phyloP scores from a whole-genome alignment of 1,140 invertebrate species.

The Kradibia gibbosae region DNA sequence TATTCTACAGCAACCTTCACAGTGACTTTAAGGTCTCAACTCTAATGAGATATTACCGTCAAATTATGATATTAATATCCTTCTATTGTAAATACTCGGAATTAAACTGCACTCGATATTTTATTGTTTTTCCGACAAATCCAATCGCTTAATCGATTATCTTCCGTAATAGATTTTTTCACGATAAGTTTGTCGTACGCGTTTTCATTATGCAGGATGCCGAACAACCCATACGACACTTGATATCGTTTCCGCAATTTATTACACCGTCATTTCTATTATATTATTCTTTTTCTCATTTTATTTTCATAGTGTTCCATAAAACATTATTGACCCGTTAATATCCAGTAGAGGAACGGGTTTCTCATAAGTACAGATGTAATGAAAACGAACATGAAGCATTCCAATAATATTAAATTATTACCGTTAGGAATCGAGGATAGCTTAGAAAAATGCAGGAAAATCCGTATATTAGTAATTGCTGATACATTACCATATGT shows the following conservation, averaged over 20 bases:
- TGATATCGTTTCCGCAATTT: neutral
- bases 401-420: neutral
- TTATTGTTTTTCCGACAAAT: neutral
- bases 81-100: neutral
- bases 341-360: neutral
- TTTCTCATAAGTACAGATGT: neutral
- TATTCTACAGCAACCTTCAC: neutral
- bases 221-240: no score
- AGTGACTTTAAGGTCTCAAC: neutral
- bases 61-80: neutral
- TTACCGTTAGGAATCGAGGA: neutral
- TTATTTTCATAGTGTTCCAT: neutral
- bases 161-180: no score
- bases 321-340: neutral
- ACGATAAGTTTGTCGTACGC: no score
- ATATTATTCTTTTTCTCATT: neutral
- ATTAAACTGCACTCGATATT: neutral
- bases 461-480: neutral
- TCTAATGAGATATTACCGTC: neutral
- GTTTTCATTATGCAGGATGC: no score
- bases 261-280: neutral
- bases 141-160: no score
- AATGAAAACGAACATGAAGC: neutral
- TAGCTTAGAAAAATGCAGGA: neutral
- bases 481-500: neutral